These are phyloP conservation scores for Opisthocomus hoazin DNA, from an alignment of 2,113 vertebrate species.

Conservation along the genomic window DNA sequence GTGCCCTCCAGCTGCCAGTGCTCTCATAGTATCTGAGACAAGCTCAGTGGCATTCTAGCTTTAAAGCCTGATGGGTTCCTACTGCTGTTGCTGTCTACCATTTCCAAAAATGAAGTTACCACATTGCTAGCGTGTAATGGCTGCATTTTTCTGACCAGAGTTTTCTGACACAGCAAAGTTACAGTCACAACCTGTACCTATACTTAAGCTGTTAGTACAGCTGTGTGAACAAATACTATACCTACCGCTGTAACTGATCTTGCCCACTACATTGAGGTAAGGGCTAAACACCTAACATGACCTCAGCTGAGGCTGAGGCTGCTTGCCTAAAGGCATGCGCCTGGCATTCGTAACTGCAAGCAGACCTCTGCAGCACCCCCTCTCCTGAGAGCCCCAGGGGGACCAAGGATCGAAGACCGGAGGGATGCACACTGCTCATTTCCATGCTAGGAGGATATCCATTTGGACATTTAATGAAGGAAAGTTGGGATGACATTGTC, in stretches of 20 bases:
- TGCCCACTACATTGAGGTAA: not conserved
- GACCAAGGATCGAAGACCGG: accelerated
- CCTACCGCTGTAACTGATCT: not conserved
- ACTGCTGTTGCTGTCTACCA: not conserved
- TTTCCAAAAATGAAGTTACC: not conserved
- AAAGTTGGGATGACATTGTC: not conserved
- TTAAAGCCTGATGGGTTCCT: not conserved
- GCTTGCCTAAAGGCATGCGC: not conserved
- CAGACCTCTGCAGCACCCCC: not conserved
- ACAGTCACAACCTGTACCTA: not conserved
- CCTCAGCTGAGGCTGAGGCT: not conserved
- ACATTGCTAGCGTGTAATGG: not conserved
- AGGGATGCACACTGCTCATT: not conserved
- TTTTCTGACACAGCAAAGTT: not conserved
- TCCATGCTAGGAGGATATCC: not conserved
- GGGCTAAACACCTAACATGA: not conserved
- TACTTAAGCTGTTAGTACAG: not conserved
- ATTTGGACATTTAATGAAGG: not conserved
- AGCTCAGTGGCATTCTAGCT: not conserved
- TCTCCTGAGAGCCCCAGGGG: not conserved
- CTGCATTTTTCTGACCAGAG: not conserved
- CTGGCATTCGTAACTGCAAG: not conserved
- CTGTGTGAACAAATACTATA: not conserved
- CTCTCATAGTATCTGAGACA: not conserved
- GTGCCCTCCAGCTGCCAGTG: not conserved